Evolutionary conservation across 2,888 invertebrate genomes (phyloP).

Genomic region (Lasioglossum villosulum): DNA sequence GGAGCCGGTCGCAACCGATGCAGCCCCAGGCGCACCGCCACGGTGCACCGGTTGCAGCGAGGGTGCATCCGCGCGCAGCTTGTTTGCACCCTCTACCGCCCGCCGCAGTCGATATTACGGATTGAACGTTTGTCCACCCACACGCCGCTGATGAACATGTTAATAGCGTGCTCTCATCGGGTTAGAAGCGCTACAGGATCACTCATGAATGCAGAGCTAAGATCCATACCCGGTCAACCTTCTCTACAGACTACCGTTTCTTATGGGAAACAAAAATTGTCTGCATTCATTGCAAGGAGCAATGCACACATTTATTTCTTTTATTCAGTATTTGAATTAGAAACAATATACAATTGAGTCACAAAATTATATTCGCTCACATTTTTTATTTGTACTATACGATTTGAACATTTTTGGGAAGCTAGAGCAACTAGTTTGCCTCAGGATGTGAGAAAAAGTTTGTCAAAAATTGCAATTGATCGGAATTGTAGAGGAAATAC

Average conservation of each 20-base stretch:
- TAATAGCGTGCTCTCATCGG: neutral
- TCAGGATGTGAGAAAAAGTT: no score
- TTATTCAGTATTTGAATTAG: neutral
- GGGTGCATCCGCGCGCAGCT: constrained; percentile 45
- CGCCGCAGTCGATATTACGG: constrained; percentile 33
- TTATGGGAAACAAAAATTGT: neutral
- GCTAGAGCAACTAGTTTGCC: no score
- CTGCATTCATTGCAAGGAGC: neutral
- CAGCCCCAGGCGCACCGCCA: constrained; percentile 32
- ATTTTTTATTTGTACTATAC: no score
- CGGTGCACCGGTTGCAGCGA: constrained; percentile 50
- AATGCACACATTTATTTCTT: neutral
- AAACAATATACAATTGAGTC: no score
- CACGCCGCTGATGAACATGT: neutral
- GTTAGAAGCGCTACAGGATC: neutral
- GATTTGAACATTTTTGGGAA: no score
- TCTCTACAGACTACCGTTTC: neutral
- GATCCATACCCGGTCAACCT: neutral
- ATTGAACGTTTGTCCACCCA: neutral
- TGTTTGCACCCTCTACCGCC: constrained; percentile 24
- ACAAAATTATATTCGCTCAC: no score
- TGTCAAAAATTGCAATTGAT: no score
- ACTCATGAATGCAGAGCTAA: neutral
- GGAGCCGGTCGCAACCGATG: constrained; percentile 61
- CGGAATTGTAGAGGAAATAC: no score